phyloP scores from a whole-genome alignment of 2,113 vertebrate species.

The Lamprologus sp. region DNA sequence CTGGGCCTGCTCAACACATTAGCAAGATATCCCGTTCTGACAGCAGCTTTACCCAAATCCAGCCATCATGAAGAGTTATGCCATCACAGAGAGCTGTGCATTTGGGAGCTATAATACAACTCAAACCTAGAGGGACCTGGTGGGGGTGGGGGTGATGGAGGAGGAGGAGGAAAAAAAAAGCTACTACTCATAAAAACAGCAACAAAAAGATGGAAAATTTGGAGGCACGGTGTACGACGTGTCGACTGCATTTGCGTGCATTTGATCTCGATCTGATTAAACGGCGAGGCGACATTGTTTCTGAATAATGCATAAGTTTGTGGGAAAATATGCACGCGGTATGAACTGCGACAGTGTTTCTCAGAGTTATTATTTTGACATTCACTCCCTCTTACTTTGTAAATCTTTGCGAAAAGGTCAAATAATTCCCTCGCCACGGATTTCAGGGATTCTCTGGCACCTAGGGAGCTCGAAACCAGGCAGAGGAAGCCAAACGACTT shows the following conservation, averaged over 20 bases:
- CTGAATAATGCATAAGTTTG: not conserved
- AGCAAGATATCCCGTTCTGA: constrained; percentile 53
- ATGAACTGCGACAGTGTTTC: not conserved
- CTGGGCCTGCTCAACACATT: constrained; percentile 49
- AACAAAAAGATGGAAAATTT: constrained; percentile 6
- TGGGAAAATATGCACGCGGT: not conserved
- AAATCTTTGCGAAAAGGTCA: not conserved
- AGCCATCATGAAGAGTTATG: constrained; percentile 61
- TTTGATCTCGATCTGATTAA: constrained; percentile 19
- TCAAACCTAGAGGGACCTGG: constrained; percentile 33
- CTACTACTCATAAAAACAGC: constrained; percentile 12
- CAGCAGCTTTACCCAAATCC: constrained; percentile 57
- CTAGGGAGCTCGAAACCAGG: not conserved
- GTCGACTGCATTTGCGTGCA: not conserved
- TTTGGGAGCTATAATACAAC: constrained; percentile 43
- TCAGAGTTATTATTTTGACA: not conserved
- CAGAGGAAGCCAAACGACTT: not conserved
- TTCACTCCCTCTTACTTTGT: not conserved
- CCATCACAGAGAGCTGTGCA: constrained; percentile 15
- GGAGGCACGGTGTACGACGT: not conserved
- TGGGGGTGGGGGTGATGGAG: not conserved
- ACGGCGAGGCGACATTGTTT: not conserved
- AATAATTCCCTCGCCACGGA: not conserved
- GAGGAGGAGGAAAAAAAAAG: no score
- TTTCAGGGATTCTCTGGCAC: not conserved